Base-by-base conservation (phyloP, 2,888 invertebrate genomes). In the Pherbina coryleti region DNA sequence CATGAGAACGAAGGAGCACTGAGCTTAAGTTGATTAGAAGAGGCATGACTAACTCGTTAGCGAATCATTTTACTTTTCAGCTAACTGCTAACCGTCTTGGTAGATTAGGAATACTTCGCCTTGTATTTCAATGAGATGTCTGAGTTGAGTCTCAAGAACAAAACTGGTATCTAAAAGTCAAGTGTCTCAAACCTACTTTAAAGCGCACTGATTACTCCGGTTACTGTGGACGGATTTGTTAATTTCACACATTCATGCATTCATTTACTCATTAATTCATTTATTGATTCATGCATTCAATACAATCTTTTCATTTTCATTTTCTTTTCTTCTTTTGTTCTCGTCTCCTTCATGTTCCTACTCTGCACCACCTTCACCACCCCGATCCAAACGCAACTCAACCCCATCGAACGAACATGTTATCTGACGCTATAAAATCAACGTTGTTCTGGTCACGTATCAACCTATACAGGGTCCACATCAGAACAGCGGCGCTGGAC, bases 401-500 rank as follows among this genome's bases (percentile, higher is more conserved):
- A 51, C 17, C 44, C 37, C 51, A 75, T 51, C 28, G 51, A 60
- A 76, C 75, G 28, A 25, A 55, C 22, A 69, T 57, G 44, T 22
- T 37, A 22, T 72, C 37, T 72, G 49, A 72, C 71, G 71, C 28
- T 19, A 22, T 34, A 60, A 22, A 25, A 25, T 5, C 14, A 28
- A 28, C 28, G 28, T 11, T 28, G n/a, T 28, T 19, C 31, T 28
- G 22, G n/a, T n/a, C 8, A 34, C 11, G 3, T 31, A 31, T 17
- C 34, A 31, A 64, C 31, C 64, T 19, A 34, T 5, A 8, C 80
- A 88, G 88, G 88, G 87, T 82, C 86, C 88, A 81, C 86, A 87
- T 81, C 85, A 86, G 83, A 86, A 85, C 79, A 83, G 84, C 81
- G 83, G 80, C 83, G 53, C 66, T 22, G 76, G 77, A 71, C 79